Evolutionary conservation across 2,113 vertebrate species (phyloP).

Genomic region (Phodopus roborovskii): DNA sequence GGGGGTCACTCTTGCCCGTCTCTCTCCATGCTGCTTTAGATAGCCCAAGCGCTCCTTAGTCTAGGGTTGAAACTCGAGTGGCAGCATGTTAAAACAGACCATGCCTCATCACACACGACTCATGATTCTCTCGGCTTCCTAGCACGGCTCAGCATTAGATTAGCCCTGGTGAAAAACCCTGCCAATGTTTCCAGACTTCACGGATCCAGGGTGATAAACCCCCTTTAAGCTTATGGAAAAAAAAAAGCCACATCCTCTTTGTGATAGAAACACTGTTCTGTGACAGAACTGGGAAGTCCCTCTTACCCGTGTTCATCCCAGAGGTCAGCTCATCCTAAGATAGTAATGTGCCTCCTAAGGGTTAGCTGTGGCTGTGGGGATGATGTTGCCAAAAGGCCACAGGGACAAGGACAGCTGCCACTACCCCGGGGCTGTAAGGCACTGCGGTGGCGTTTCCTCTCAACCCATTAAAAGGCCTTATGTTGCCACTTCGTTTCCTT

Average conservation of each 20-base stretch:
- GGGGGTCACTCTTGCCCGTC: background rate
- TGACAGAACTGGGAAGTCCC: background rate
- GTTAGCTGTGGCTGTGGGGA: background rate
- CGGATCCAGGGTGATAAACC: background rate
- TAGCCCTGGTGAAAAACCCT: background rate
- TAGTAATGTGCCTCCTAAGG: background rate
- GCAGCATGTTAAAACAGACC: background rate
- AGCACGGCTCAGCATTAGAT: background rate
- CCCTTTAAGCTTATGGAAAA: background rate
- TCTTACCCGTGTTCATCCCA: background rate
- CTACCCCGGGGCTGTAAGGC: background rate
- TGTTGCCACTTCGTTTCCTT: background rate
- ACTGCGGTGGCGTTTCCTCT: rapidly evolving
- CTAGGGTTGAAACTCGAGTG: background rate
- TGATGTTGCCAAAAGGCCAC: rapidly evolving
- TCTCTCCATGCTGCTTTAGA: background rate
- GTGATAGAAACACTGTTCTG: background rate
- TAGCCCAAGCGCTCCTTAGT: background rate
- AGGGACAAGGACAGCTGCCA: too few species aligned
- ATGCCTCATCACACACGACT: background rate
- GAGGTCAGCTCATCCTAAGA: background rate
- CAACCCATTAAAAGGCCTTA: rapidly evolving
- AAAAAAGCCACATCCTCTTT: background rate
- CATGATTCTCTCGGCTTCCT: background rate
- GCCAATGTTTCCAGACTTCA: background rate